Percentiles rank a stretch among this genome's conserved stretches.
Evolutionary conservation across 2,888 invertebrate genomes (phyloP).

Genomic region (Drosophila mercatorum): DNA sequence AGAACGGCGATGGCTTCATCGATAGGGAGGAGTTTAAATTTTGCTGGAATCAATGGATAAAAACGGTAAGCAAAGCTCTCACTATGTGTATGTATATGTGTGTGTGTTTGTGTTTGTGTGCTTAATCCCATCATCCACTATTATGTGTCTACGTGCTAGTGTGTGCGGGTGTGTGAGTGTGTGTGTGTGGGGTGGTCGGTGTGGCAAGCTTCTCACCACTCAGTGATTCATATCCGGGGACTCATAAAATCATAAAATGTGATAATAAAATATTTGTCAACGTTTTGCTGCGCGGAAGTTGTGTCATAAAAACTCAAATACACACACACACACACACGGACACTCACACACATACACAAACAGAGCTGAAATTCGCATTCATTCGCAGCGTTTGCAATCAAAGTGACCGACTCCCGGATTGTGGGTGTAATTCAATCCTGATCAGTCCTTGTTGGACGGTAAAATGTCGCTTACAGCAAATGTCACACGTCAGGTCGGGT

Average conservation of each 20-base stretch:
- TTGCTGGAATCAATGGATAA: slow-evolving; percentile 96
- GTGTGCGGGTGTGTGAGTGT: neutral
- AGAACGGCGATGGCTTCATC: slow-evolving; percentile 90
- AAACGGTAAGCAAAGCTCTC: slow-evolving; percentile 87
- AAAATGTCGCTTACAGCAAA: slow-evolving; percentile 79
- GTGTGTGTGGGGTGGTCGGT: slow-evolving; percentile 7
- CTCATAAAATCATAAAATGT: slow-evolving; percentile 81
- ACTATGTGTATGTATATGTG: neutral
- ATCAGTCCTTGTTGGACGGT: slow-evolving; percentile 76
- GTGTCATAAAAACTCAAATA: slow-evolving; percentile 36
- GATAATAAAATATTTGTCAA: slow-evolving; percentile 81
- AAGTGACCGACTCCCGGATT: slow-evolving; percentile 79
- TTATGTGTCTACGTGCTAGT: slow-evolving; percentile 32
- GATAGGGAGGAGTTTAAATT: slow-evolving; percentile 93
- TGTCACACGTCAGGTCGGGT: slow-evolving; percentile 70
- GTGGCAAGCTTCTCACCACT: slow-evolving; percentile 58
- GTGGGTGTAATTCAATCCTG: slow-evolving; percentile 81
- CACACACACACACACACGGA: neutral
- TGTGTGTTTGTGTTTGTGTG: slow-evolving; percentile 6
- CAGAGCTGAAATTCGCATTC: slow-evolving; percentile 38
- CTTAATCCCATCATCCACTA: slow-evolving; percentile 56
- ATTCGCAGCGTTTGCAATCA: slow-evolving; percentile 70
- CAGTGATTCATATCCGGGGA: slow-evolving; percentile 81
- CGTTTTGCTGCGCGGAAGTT: slow-evolving; percentile 65
- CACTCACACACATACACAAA: neutral